A percentile compares a stretch with the other conserved stretches of the same genome.
phyloP scores from a whole-genome alignment of 2,113 vertebrate species.

The Tichodroma muraria region DNA sequence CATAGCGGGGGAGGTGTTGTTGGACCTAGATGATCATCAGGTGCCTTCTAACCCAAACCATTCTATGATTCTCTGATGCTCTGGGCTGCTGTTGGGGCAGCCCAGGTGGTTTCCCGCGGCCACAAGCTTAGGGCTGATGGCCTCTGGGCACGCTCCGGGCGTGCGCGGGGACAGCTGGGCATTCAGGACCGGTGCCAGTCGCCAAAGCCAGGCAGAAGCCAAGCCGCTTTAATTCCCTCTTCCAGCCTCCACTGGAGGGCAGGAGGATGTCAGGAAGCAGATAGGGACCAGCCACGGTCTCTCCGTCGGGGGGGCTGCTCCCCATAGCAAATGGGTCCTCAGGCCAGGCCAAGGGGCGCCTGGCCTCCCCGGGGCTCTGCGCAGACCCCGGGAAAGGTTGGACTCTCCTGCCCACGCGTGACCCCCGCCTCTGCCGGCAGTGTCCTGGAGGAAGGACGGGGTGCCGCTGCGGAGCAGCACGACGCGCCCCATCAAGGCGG shows the following conservation, averaged over 20 bases:
- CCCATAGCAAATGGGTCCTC: not conserved
- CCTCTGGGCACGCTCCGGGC: rapidly evolving
- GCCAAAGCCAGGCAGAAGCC: not conserved
- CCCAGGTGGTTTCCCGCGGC: not conserved
- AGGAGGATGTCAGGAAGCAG: not conserved
- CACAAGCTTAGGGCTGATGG: not conserved
- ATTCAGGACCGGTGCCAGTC: not conserved
- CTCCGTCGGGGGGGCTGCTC: not conserved
- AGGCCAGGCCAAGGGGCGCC: not conserved
- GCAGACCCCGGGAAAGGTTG: not conserved
- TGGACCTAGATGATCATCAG: not conserved
- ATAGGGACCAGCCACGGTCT: not conserved
- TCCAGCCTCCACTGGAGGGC: constrained; percentile 4
- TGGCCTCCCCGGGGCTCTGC: not conserved
- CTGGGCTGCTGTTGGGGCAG: not conserved
- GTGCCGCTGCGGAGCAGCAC: constrained; percentile 58
- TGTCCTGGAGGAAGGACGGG: constrained; percentile 86
- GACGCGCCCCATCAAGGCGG: constrained; percentile 80
- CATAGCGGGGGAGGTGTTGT: not conserved
- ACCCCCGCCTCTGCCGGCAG: constrained; percentile 56
- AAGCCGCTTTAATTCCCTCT: not conserved
- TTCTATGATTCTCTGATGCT: not conserved
- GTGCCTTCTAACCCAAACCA: not conserved
- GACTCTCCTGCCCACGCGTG: not conserved
- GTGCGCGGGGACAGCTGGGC: not conserved